These are phyloP conservation scores for Thera obeliscata DNA, from an alignment of 2,888 invertebrate species.

Conservation along the genomic window DNA sequence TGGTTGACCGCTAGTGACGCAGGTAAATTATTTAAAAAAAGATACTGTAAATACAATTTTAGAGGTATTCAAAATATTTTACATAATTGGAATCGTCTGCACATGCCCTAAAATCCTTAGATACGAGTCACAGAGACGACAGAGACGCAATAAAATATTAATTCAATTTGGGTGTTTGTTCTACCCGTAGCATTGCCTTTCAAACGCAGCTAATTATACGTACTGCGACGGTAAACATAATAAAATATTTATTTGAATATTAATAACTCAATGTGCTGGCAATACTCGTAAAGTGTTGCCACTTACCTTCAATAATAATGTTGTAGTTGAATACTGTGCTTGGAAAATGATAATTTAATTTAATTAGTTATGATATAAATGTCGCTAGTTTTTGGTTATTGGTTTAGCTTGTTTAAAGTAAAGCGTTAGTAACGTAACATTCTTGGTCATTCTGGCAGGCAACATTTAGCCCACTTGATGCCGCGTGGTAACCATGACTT, in stretches of 20 bases:
- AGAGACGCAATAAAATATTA: slow-evolving; percentile 41
- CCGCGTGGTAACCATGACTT: too few relatives aligned
- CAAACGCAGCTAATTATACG: slow-evolving; percentile 37
- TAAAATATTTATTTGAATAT: slow-evolving; percentile 35
- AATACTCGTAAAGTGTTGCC: slow-evolving; percentile 26
- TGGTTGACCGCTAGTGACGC: too few relatives aligned
- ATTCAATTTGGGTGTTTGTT: slow-evolving; percentile 43
- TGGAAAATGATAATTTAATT: not conserved
- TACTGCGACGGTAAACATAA: slow-evolving; percentile 28
- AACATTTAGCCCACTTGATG: too few relatives aligned
- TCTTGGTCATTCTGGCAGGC: too few relatives aligned
- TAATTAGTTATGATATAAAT: too few relatives aligned
- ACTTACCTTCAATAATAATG: slow-evolving; percentile 7
- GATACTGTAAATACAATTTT: not conserved
- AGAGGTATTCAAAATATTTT: not conserved
- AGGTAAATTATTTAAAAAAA: too few relatives aligned
- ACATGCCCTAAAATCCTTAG: slow-evolving; percentile 19
- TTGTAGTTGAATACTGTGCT: not conserved
- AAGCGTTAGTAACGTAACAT: too few relatives aligned
- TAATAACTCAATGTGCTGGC: slow-evolving; percentile 31
- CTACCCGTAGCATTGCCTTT: slow-evolving; percentile 32
- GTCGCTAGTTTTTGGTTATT: too few relatives aligned
- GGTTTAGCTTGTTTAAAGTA: too few relatives aligned
- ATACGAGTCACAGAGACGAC: slow-evolving; percentile 19
- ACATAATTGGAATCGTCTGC: slow-evolving; percentile 6